Evolutionary conservation across 2,888 invertebrate species (phyloP), one percentile per base, ranked within the genome.

Genomic region (Theretra japonica): DNA sequence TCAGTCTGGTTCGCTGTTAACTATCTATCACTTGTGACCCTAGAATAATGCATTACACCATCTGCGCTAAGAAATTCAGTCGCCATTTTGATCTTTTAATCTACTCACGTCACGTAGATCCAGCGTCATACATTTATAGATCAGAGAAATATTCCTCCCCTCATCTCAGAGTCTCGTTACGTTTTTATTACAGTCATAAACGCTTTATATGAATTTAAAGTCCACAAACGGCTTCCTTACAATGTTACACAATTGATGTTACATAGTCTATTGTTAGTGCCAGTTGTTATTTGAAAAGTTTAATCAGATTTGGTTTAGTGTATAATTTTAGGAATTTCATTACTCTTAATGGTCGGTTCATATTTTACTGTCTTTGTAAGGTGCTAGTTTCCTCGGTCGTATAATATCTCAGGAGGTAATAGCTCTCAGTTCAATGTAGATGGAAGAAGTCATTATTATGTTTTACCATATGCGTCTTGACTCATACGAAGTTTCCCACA

Each of bases 151-250:
- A 65, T 72, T 70, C 23, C 69, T 50, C 72, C 70, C 71, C 65
- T 60, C 72, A 48, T 23, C 25, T 30, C 53, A 11, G 72, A 8
- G 33, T 70, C 76, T 75, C 74, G 75, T 79, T 79, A 77, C 72
- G 72, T 72, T 74, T 85, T 84, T 83, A 83, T 75, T 76, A 72
- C 23, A 19, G 73, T 70, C 74, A 76, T 84, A 84, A 84, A 81
- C 80, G 70, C 72, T 69, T 60, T 70, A 62, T 72, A 73, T 60
- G 73, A 73, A 69, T 73, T 73, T 71, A 73, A 69, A 73, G 70
- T 76, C 72, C 74, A 68, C 70, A 69, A 74, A 76, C 72, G 71
- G 73, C 69, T 25, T 60, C 60, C 59, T 53, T 69, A 69, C 58
- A 72, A 53, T 60, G 69, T 71, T 33, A 68, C 50, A 69, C 28